phyloP scores from a whole-genome alignment of 92 coral and sea anemone species.

The Actinernus sp. region DNA sequence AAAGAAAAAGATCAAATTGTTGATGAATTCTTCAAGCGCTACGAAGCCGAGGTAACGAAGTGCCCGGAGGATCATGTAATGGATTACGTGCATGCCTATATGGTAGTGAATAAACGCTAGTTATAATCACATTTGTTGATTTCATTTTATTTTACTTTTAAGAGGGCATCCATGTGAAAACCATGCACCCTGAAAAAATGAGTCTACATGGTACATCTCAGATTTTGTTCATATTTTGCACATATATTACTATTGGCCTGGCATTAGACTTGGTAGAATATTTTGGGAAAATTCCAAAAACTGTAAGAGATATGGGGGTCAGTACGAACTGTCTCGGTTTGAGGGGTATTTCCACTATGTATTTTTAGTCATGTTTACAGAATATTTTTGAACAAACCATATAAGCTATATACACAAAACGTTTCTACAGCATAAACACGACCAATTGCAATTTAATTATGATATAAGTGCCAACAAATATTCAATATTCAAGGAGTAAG shows the following conservation, averaged over 20 bases:
- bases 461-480: too few relatives aligned
- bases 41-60: constrained; percentile 56
- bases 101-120: constrained; percentile 55
- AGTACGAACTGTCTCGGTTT: too few relatives aligned
- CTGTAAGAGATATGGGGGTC: too few relatives aligned
- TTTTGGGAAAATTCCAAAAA: too few relatives aligned
- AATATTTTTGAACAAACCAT: too few relatives aligned
- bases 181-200: constrained; percentile 62
- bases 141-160: constrained; percentile 50
- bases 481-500: too few relatives aligned
- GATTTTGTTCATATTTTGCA: constrained; percentile 74
- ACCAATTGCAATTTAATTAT: too few relatives aligned
- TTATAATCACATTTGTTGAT: too few relatives aligned
- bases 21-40: constrained; percentile 73
- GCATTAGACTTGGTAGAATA: constrained; percentile 11
- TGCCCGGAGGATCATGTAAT: constrained; percentile 73
- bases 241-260: constrained; percentile 70
- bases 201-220: constrained; percentile 51
- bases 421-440: too few relatives aligned
- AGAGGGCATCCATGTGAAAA: constrained; percentile 67
- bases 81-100: constrained; percentile 79
- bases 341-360: too few relatives aligned
- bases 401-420: too few relatives aligned
- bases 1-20: constrained; percentile 70
- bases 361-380: too few relatives aligned